Evolutionary conservation across 2,797 vertebrate species (phyloP).

Genomic region (Bovichtus variegatus): DNA sequence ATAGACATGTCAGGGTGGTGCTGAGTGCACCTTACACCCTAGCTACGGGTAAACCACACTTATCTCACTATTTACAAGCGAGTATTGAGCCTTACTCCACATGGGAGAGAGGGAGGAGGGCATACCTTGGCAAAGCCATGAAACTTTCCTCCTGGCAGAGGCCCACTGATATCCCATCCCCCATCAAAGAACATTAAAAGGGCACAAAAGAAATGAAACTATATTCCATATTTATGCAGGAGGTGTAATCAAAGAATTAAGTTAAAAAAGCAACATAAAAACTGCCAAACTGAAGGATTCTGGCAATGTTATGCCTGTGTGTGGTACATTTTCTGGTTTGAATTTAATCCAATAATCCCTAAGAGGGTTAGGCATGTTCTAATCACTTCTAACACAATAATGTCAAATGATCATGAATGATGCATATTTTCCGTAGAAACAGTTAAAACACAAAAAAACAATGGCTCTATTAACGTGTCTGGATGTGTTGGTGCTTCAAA

Average conservation of each 20-base stretch:
- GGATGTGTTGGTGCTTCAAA: slow-evolving; percentile 29
- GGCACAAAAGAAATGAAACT: slow-evolving; percentile 60
- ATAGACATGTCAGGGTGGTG: slow-evolving; percentile 78
- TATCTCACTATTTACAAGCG: slow-evolving; percentile 80
- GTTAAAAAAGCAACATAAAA: slow-evolving; percentile 41
- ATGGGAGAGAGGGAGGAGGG: slow-evolving; percentile 69
- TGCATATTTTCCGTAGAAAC: slow-evolving; percentile 55
- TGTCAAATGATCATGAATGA: slow-evolving; percentile 65
- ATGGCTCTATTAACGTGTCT: slow-evolving; percentile 33
- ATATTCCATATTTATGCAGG: slow-evolving; percentile 60
- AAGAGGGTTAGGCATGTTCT: slow-evolving; percentile 75
- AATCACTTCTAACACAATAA: slow-evolving; percentile 76
- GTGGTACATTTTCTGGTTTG: slow-evolving; percentile 69
- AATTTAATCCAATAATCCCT: slow-evolving; percentile 73
- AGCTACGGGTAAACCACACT: slow-evolving; percentile 78
- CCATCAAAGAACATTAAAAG: slow-evolving; percentile 55
- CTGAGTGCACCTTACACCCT: slow-evolving; percentile 80
- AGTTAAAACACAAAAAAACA: slow-evolving; percentile 32
- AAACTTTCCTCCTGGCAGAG: slow-evolving; percentile 65
- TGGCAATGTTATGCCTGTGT: slow-evolving; percentile 55
- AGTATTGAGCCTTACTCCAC: slow-evolving; percentile 64
- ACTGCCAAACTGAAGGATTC: slow-evolving; percentile 52
- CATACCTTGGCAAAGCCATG: slow-evolving; percentile 75
- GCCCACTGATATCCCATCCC: slow-evolving; percentile 57
- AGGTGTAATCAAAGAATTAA: slow-evolving; percentile 52